A percentile compares a stretch with the other conserved stretches of the same genome.
phyloP scores from a whole-genome alignment of 2,113 vertebrate genomes.

The Ramphastos sulfuratus region DNA sequence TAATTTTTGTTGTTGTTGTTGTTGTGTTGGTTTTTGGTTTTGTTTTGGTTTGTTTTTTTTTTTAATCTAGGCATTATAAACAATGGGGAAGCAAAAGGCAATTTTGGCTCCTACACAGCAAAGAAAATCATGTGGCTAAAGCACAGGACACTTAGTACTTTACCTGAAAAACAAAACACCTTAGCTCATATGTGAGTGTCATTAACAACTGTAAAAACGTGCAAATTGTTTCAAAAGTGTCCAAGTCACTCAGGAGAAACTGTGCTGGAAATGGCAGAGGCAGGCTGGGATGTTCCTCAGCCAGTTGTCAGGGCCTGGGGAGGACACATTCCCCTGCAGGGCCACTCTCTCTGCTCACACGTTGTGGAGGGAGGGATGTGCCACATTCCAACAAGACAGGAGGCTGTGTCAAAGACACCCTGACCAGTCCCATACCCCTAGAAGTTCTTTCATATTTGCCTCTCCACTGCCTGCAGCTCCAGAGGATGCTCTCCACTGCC shows the following conservation, averaged over 20 bases:
- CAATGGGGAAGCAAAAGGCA: neutral
- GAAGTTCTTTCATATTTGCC: neutral
- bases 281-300: neutral
- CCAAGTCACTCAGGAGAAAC: neutral
- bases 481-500: neutral
- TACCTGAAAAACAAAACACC: neutral
- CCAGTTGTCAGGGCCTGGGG: neutral
- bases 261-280: neutral
- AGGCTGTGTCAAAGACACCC: rapidly evolving
- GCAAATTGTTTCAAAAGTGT: neutral
- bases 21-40: too few relatives aligned
- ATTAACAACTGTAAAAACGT: neutral
- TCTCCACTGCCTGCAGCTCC: neutral
- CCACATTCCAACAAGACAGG: neutral
- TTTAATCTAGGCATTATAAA: neutral
- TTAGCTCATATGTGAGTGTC: neutral
- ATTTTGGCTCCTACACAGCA: neutral
- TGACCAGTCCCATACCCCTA: neutral
- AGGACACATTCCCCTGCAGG: rapidly evolving
- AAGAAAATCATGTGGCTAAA: neutral
- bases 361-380: neutral
- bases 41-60: neutral
- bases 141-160: neutral
- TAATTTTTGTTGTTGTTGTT: too few relatives aligned
- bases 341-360: rapidly evolving